Base-by-base conservation (phyloP, 2,888 invertebrate species). In the Chironomus tentans region DNA sequence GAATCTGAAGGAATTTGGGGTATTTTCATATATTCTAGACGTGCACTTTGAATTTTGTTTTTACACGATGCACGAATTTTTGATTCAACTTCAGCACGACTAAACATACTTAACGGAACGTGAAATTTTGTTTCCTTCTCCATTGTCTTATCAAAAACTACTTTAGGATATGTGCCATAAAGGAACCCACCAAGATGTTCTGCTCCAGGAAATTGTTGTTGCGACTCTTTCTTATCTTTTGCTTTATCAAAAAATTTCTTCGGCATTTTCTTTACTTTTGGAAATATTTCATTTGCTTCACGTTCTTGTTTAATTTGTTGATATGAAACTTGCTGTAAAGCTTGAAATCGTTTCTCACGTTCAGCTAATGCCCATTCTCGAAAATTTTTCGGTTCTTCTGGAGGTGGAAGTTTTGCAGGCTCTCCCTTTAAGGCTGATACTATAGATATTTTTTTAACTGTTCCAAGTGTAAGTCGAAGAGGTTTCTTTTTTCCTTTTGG, bases 101-200 rank as follows among this genome's bases (percentile, higher is more conserved):
- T 61, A 3, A 76, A 75, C 78, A 78, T 78, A 5, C 77, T 76
- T 10, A 70, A 28, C 4, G 78, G 78, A 7, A 78, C 77, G 47
- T 73, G 70, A 73, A 76, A 78, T 56, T 77, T 77, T 47, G 72
- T 73, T 38, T 68, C 56, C 13, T 47, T 38, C 22, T 21, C 15
- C 68, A 74, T 74, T n/a, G 74, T 48, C 2, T 13, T 28, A 24
- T 65, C 65, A 1, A 24, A 5, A 2, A 10, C 18, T 13, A 7
- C 7, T n/a, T 28, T 69, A 2, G 75, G 28, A 68, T 77, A 77
- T 50, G 48, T 62, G 3, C 78, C 78, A 70, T 76, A 78, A 24
- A 78, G 62, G 46, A 77, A 77, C 2, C 77, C 78, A 10, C 47
- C 70, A 12, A 77, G 22, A 21, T 72, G 62, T 21, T 72, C 72